A percentile compares a stretch with the other conserved stretches of the same genome.
Evolutionary conservation across 2,113 vertebrate species (phyloP).

Genomic region (Tamias sibiricus): DNA sequence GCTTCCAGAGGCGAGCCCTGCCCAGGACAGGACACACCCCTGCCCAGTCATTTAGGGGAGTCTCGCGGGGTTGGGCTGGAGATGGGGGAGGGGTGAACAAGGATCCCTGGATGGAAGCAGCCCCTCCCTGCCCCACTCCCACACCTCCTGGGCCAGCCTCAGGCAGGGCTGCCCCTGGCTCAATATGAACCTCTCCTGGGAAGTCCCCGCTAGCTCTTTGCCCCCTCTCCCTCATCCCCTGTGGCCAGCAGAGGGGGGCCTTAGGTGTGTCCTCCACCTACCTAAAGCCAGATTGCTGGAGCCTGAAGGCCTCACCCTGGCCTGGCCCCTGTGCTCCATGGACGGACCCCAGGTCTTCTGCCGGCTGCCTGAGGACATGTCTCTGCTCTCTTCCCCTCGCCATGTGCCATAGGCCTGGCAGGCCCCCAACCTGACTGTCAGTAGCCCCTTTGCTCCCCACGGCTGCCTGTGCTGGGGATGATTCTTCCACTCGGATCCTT

Average conservation of each 20-base stretch:
- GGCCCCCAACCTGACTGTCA: not conserved
- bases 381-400: not conserved
- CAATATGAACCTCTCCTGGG: not conserved
- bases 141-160: not conserved
- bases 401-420: accelerated
- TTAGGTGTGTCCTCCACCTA: too few relatives aligned
- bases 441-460: too few relatives aligned
- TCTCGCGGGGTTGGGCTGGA: not conserved
- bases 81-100: not conserved
- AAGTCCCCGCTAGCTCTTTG: not conserved
- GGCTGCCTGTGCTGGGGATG: not conserved
- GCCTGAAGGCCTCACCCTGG: not conserved
- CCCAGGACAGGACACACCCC: not conserved
- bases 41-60: not conserved
- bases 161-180: not conserved
- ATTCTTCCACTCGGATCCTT: too few relatives aligned
- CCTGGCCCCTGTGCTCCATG: not conserved
- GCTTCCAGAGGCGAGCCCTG: not conserved
- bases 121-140: too few relatives aligned
- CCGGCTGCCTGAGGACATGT: not conserved
- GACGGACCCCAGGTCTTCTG: not conserved
- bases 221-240: not conserved
- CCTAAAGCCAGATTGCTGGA: not conserved
- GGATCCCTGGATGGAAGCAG: not conserved
- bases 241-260: not conserved